Base-by-base conservation (phyloP, 2,797 vertebrate species). In the Schizopygopsis pylzovi region DNA sequence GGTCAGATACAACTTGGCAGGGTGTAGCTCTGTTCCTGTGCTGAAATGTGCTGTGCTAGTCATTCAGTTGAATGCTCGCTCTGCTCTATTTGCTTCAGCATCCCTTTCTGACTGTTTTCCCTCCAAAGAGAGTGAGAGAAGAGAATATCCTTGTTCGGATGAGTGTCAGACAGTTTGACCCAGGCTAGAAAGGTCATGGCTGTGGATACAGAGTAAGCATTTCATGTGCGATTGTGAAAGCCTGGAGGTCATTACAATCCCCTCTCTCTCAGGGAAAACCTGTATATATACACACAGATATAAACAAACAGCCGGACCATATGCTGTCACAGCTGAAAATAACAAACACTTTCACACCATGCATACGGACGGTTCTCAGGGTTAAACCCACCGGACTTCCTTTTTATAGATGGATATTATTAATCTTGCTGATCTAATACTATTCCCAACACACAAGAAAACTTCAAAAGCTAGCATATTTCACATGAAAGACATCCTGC, bases 1-100 rank as follows among this genome's bases (percentile, higher is more conserved):
- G 88, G 90, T 91, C 91, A 90, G 39, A 91, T 79, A 90, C 45
- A 87, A 87, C 83, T 86, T 79, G 79, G 73, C 73, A 85, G 68
- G 80, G 72, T 85, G 54, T 72, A 88, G 80, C 87, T 83, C 72
- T 28, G 22, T 82, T 82, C 37, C 39, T 65, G 79, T 37, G 54
- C 33, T 59, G 45, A 90, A 83, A 87, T 84, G 54, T 86, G 85
- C 86, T 88, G 85, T 85, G 83, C 88, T 86, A 87, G 87, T 87
- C 84, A 73, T 87, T 90, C 81, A 83, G 85, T 56, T 88, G 85
- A 90, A 63, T 90, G 79, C 80, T 25, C 16, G 56, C 86, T 84
- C 54, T 89, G 82, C 87, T 78, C 73, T 82, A 80, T 89, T 90
- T 86, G 63, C 84, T 82, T 85, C 72, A 76, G 87, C 88, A 65